A percentile compares a stretch with the other conserved stretches of the same genome.
phyloP scores from a whole-genome alignment of 2,797 vertebrate genomes.

The Oreochromis mossambicus region DNA sequence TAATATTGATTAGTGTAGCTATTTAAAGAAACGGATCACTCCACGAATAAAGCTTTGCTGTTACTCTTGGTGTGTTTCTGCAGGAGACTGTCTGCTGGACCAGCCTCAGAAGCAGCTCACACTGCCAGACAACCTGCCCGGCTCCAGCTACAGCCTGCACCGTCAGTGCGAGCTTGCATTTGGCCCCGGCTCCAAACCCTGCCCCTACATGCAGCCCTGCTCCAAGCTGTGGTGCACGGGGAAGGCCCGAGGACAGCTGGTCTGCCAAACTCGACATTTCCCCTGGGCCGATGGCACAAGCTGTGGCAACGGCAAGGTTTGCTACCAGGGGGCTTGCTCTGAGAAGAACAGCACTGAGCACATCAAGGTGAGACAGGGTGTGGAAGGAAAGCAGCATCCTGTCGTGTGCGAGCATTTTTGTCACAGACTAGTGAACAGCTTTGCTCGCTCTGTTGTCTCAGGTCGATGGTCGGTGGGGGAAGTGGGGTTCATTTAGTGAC shows the following conservation, averaged over 20 bases:
- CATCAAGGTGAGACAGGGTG: constrained; percentile 76
- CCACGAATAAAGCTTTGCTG: background rate
- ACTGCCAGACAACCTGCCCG: constrained; percentile 86
- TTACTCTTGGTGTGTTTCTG: background rate
- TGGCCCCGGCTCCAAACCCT: constrained; percentile 88
- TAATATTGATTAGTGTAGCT: background rate
- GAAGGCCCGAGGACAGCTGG: constrained; percentile 88
- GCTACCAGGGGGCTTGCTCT: constrained; percentile 83
- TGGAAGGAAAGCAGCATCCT: background rate
- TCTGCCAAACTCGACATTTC: constrained; percentile 96
- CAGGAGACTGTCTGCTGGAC: constrained; percentile 94
- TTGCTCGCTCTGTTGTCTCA: constrained; percentile 30
- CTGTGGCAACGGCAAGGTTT: constrained; percentile 84
- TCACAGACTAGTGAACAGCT: background rate
- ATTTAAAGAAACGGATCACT: background rate
- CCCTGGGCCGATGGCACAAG: constrained; percentile 94
- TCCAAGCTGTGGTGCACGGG: constrained; percentile 96
- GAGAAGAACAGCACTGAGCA: constrained; percentile 81
- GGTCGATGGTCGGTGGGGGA: constrained; percentile 94
- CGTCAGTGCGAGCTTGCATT: constrained; percentile 96
- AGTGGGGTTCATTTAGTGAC: constrained; percentile 85
- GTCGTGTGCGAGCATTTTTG: background rate
- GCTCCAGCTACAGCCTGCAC: constrained; percentile 85
- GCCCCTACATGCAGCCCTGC: constrained; percentile 95
- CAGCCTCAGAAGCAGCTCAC: constrained; percentile 87